phyloP scores from a whole-genome alignment of 1,140 invertebrate species.

The Philotrypesis tridentata region DNA sequence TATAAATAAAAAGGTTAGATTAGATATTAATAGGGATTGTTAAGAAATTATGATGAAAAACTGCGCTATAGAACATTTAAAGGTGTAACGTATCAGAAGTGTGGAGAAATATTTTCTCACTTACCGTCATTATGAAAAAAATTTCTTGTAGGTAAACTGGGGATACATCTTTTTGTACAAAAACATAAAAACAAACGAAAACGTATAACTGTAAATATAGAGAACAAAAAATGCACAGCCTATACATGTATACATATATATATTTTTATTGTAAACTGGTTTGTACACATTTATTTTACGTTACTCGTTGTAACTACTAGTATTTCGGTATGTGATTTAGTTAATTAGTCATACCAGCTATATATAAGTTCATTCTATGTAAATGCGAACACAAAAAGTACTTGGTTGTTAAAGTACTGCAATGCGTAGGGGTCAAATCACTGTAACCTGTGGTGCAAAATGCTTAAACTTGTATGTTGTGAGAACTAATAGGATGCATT shows the following conservation, averaged over 20 bases:
- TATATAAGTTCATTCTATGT: slow-evolving; percentile 45
- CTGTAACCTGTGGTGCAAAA: slow-evolving; percentile 44
- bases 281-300: slow-evolving; percentile 66
- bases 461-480: slow-evolving; percentile 46
- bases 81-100: slow-evolving; percentile 32
- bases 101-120: slow-evolving; percentile 42
- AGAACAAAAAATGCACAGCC: slow-evolving; percentile 64
- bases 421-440: slow-evolving; percentile 45
- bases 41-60: slow-evolving; percentile 24
- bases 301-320: slow-evolving; percentile 62
- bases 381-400: slow-evolving; percentile 41
- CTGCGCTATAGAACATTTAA: slow-evolving; percentile 8
- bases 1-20: slow-evolving; percentile 40
- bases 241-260: slow-evolving; percentile 50
- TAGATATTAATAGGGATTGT: slow-evolving; percentile 41
- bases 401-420: slow-evolving; percentile 47
- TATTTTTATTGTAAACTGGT: slow-evolving; percentile 64
- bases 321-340: slow-evolving; percentile 69
- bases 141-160: slow-evolving; percentile 35
- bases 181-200: slow-evolving; percentile 56
- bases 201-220: slow-evolving; percentile 52
- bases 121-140: slow-evolving; percentile 12
- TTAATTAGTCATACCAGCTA: slow-evolving; percentile 54
- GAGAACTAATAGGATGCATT: slow-evolving; percentile 44
- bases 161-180: slow-evolving; percentile 56